Evolutionary conservation across 2,113 vertebrate genomes (phyloP).

Genomic region (Octodon degus): DNA sequence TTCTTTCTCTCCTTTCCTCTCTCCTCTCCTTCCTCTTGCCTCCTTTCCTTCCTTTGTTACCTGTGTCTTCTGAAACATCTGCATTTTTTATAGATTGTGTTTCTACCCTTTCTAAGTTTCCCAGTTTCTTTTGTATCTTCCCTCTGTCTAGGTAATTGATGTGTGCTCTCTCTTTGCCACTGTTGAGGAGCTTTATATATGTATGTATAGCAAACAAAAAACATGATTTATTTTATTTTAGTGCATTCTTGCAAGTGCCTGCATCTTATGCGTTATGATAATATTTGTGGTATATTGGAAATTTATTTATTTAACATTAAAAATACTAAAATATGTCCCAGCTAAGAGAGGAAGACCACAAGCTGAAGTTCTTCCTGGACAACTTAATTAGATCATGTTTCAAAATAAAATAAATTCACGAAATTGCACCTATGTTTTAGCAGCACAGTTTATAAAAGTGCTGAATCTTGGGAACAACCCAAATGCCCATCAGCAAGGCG

Average conservation of each 20-base stretch:
- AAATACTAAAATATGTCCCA: not conserved
- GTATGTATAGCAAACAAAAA: not conserved
- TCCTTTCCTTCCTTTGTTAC: no score
- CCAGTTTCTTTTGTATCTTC: not conserved
- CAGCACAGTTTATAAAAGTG: no score
- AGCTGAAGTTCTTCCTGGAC: not conserved
- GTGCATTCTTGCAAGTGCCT: not conserved
- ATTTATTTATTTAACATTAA: constrained; percentile 24
- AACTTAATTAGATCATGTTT: not conserved
- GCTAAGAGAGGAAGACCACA: not conserved
- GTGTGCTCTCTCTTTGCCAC: not conserved
- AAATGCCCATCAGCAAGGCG: no score
- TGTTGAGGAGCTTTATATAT: not conserved
- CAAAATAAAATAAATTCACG: not conserved
- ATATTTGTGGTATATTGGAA: not conserved
- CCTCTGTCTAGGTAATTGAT: not conserved
- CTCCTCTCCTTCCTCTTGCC: no score
- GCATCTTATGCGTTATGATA: not conserved
- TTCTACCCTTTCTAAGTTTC: not conserved
- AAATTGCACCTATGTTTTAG: no score
- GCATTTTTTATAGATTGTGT: not conserved
- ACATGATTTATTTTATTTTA: not conserved
- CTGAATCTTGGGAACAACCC: no score
- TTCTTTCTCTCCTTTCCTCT: not conserved
- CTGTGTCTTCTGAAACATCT: not conserved